Base-by-base conservation (phyloP, 2,797 vertebrate species). In the Sebastes wilsoni region DNA sequence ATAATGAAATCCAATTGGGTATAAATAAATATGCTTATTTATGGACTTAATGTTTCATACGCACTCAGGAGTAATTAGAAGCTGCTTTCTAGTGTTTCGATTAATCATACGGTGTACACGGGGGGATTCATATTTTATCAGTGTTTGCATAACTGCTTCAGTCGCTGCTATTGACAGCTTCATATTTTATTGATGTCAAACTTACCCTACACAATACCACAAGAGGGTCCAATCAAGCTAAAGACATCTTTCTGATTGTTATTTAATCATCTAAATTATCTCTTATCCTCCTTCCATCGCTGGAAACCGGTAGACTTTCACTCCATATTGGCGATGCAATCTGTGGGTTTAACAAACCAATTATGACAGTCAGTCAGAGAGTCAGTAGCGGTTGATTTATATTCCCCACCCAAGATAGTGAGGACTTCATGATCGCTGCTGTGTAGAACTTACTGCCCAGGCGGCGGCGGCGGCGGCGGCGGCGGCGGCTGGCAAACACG, bases 1-100 rank as follows among this genome's bases (percentile, higher is more conserved):
- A 87, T 92, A 91, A 91, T 92, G 72, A 86, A 91, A 89, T 90
- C 58, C 83, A 91, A 89, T 78, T 77, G 84, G 69, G 84, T 83
- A 87, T 79, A 81, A 93, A 95, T 90, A 92, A 92, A 91, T 83
- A 87, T 91, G 91, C 67, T 90, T 93, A 93, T 92, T 93, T 90
- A 90, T 87, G 86, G 75, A 85, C 78, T 80, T 76, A 83, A 81
- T 86, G 82, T 91, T 92, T 91, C 84, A 81, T 27, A 87, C 86
- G 80, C 86, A 86, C 87, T 91, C 86, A 59, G 74, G 84, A 85
- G 81, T 92, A 92, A 94, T 94, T 92, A 93, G 87, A 62, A 66
- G 86, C 74, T 70, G 89, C 88, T 90, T 90, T 87, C 70, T 23
- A 80, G 83, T 73, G 79, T 90, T 88, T 83, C 46, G 66, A 88